phyloP scores from a whole-genome alignment of 2,113 vertebrate genomes.

The Atherinomorus stipes region DNA sequence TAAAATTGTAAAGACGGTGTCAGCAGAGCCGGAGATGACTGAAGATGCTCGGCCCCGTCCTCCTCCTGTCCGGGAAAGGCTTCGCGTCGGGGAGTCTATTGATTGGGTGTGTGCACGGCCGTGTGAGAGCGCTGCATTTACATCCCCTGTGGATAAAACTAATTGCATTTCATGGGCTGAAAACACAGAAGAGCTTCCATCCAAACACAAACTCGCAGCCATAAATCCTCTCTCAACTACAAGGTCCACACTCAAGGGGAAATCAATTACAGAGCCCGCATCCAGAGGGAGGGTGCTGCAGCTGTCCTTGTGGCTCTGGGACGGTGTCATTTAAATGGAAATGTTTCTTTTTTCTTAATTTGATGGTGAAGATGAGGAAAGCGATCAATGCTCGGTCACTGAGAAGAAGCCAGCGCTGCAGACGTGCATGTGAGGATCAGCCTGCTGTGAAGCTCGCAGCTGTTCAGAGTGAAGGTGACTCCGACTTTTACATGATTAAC shows the following conservation, averaged over 20 bases:
- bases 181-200: constrained; percentile 63
- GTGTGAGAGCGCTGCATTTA: constrained; percentile 33
- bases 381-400: neutral
- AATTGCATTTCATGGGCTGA: constrained; percentile 70
- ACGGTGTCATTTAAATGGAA: constrained; percentile 23
- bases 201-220: constrained; percentile 60
- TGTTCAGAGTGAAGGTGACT: neutral
- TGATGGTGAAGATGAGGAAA: neutral
- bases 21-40: neutral
- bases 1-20: neutral
- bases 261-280: constrained; percentile 65
- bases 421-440: neutral
- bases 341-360: constrained; percentile 3
- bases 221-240: constrained; percentile 59
- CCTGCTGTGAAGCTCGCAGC: neutral
- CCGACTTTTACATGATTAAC: neutral
- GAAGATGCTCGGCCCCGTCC: neutral
- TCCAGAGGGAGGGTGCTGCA: constrained; percentile 11
- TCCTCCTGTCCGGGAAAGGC: constrained; percentile 10
- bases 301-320: constrained; percentile 34
- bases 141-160: constrained; percentile 64
- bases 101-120: constrained; percentile 45
- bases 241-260: constrained; percentile 56
- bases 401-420: neutral
- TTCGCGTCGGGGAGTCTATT: constrained; percentile 24